These are phyloP conservation scores for Drosophila oshimai DNA, from an alignment of 1,140 invertebrate genomes.

Conservation along the genomic window DNA sequence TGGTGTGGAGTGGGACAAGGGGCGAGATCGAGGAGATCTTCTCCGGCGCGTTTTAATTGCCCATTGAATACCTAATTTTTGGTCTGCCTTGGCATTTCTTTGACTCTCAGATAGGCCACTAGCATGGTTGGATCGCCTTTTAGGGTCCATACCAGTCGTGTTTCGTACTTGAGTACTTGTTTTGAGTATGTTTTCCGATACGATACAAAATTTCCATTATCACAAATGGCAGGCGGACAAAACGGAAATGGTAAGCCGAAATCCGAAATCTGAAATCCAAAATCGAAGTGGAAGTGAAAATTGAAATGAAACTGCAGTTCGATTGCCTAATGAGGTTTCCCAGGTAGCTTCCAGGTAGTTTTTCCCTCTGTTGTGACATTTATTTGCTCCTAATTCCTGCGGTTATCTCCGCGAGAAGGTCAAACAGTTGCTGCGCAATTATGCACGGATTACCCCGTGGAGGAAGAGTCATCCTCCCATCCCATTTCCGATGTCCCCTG, in stretches of 20 bases:
- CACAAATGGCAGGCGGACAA: not conserved
- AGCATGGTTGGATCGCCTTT: conserved; percentile 19
- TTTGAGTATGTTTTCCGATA: conserved; percentile 10
- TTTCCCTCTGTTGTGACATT: conserved; percentile 15
- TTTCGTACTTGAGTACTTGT: not conserved
- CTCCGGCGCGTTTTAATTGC: conserved; percentile 38
- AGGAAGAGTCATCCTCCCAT: conserved; percentile 3
- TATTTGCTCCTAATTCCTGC: conserved; percentile 16
- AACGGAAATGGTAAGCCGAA: conserved; percentile 2
- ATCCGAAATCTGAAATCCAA: not conserved
- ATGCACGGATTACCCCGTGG: conserved; percentile 23
- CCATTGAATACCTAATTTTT: conserved; percentile 45
- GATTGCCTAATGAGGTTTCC: conserved; percentile 12
- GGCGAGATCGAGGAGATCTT: conserved; percentile 19
- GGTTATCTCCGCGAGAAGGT: conserved; percentile 39
- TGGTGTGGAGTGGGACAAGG: not conserved
- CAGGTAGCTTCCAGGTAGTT: conserved; percentile 15
- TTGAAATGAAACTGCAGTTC: not conserved
- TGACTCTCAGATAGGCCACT: conserved; percentile 7
- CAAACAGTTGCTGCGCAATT: conserved; percentile 8
- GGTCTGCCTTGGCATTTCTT: not conserved
- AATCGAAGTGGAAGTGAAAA: conserved; percentile 21
- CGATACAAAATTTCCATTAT: not conserved
- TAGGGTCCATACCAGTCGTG: conserved; percentile 14
- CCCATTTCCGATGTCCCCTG: conserved; percentile 1